Percentiles rank a stretch among this genome's conserved stretches.
Evolutionary conservation across 2,797 vertebrate species (phyloP).

Genomic region (Diplodus puntazzo): DNA sequence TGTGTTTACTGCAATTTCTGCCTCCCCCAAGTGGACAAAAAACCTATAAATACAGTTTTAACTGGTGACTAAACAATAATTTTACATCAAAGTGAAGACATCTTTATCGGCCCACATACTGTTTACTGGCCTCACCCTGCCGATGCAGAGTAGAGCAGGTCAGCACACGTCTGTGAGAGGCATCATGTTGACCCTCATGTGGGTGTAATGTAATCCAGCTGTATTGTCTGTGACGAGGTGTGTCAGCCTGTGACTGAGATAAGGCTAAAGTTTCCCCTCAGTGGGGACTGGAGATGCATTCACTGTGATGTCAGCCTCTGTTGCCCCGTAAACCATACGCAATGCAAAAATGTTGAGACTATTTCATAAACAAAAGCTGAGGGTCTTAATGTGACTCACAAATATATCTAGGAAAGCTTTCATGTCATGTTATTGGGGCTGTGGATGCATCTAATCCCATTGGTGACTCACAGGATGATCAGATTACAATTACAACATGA

Average conservation of each 20-base stretch:
- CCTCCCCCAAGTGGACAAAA: background rate
- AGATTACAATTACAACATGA: slow-evolving; percentile 47
- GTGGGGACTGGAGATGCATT: background rate
- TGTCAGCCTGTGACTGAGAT: slow-evolving; percentile 39
- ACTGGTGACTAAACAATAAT: background rate
- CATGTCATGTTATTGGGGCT: slow-evolving; percentile 14
- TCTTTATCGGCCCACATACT: background rate
- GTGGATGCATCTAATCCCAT: slow-evolving; percentile 29
- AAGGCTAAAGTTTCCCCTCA: slow-evolving; percentile 33
- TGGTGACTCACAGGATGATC: slow-evolving; percentile 50
- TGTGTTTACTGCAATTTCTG: background rate
- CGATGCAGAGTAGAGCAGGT: slow-evolving; percentile 15
- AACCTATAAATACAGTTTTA: background rate
- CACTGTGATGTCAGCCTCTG: background rate
- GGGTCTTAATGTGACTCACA: background rate
- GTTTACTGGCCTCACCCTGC: background rate
- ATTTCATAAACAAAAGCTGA: slow-evolving; percentile 14
- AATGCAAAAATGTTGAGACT: background rate
- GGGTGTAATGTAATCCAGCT: slow-evolving; percentile 57
- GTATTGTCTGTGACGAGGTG: slow-evolving; percentile 67
- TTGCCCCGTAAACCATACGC: background rate
- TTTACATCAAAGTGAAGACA: background rate
- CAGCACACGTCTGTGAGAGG: slow-evolving; percentile 37
- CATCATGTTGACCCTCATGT: slow-evolving; percentile 42
- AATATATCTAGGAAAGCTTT: slow-evolving; percentile 1